These are phyloP conservation scores for Alethe castanea DNA, from an alignment of 2,113 vertebrate genomes.

Conservation along the genomic window DNA sequence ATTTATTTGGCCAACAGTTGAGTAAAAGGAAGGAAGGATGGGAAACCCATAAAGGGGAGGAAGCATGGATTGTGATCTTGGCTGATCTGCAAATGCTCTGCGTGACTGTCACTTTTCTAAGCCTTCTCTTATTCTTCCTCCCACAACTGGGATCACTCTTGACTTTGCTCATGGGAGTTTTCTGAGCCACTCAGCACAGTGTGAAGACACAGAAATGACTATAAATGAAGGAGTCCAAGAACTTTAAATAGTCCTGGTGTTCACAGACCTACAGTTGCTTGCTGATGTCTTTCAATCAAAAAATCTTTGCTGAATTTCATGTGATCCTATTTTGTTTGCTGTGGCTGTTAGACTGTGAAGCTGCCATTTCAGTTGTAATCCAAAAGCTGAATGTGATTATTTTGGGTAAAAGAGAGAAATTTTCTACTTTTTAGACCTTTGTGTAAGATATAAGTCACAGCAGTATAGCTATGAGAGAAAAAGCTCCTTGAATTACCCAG, in stretches of 20 bases:
- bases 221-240: neutral
- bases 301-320: neutral
- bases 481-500: neutral
- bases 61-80: constrained; percentile 52
- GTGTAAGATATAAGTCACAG: neutral
- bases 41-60: constrained; percentile 45
- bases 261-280: neutral
- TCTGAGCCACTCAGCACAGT: neutral
- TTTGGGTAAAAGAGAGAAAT: neutral
- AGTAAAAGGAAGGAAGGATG: constrained; percentile 57
- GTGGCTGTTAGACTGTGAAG: neutral
- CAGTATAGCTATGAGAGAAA: neutral
- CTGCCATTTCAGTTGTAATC: neutral
- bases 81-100: constrained; percentile 30
- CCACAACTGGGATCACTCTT: neutral
- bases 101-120: constrained; percentile 9
- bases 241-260: neutral
- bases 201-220: neutral
- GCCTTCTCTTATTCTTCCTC: neutral
- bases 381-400: neutral
- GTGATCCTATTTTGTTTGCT: neutral
- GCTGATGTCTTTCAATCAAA: neutral
- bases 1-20: constrained; percentile 61
- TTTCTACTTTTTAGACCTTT: neutral
- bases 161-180: neutral